Base-by-base conservation (phyloP, 2,797 vertebrate genomes). In the Lagorchestes hirsutus region DNA sequence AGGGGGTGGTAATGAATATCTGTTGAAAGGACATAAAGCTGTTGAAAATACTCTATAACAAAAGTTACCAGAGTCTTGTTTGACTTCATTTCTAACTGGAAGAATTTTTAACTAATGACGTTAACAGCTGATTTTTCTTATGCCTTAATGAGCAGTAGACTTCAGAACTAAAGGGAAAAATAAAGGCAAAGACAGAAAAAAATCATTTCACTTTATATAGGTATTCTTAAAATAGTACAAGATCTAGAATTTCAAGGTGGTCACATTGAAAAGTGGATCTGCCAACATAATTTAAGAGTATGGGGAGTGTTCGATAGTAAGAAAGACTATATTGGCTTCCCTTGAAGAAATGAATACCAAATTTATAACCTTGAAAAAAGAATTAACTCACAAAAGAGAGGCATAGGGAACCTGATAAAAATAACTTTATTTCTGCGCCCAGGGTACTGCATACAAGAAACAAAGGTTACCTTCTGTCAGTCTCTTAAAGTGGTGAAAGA, bases 361-460 rank as follows among this genome's bases (percentile, higher is more conserved):
- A 94, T 18, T 2, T 62, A 34, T 31, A 31, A 28, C 46, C 54
- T 93, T 50, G 28, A 90, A 4, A 90, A 55, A 93, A 14, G 14
- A 74, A 40, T 34, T 93, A 40, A 93, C 12, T 74, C 27, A 87
- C 8, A 52, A 93, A 95, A 96, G 93, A 97, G 58, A 96, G 18
- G 59, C 92, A 0, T 55, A 96, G 96, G 82, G 97, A 97, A 96
- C 28, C 95, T 24, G 74, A 57, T n/a, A 54, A 55, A 90, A 62
- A 31, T 46, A 96, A 95, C 54, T 16, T 1, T 52, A 82, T n/a
- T 62, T 55, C 14, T 56, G 34, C 16, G 12, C 62, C 55, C 91
- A 55, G 95, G 91, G 40, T 93, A 96, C 95, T 74, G 94, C 55
- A 95, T 57, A 40, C 67, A 54, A 95, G 91, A 96, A 98, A 97